A percentile compares a stretch with the other conserved stretches of the same genome.
These are phyloP conservation scores for Styela clava DNA, from an alignment of 23 tunicate species.

Conservation along the genomic window DNA sequence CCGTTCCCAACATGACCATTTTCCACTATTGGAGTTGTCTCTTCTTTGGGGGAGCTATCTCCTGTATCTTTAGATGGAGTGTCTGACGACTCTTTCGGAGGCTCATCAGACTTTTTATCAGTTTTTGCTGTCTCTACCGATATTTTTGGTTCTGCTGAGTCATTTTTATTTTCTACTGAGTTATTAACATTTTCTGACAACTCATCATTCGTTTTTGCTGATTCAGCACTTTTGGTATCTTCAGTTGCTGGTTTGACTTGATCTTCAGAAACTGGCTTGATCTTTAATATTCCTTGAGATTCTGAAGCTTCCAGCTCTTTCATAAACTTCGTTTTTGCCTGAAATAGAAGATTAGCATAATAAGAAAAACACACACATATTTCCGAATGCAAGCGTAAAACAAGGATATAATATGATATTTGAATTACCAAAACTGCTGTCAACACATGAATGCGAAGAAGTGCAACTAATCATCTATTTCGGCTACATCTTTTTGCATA, in stretches of 20 bases:
- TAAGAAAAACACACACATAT: too few relatives aligned
- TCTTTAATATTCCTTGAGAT: neutral
- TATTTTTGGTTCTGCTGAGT: neutral
- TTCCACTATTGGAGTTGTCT: neutral
- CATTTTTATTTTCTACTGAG: neutral
- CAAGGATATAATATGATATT: too few relatives aligned
- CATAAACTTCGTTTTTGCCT: neutral
- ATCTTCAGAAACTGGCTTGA: neutral
- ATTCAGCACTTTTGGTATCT: neutral
- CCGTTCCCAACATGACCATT: neutral
- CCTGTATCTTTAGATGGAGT: neutral
- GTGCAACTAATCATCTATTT: too few relatives aligned
- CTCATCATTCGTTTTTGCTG: neutral
- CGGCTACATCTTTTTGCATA: too few relatives aligned
- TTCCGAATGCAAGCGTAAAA: too few relatives aligned
- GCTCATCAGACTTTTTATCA: constrained; percentile 3
- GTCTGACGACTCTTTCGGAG: neutral
- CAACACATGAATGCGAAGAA: too few relatives aligned
- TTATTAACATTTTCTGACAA: neutral
- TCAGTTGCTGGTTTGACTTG: neutral
- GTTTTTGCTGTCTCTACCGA: neutral
- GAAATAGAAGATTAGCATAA: neutral
- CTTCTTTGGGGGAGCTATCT: neutral
- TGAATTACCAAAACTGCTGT: too few relatives aligned
- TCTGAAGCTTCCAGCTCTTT: constrained; percentile 1